phyloP scores from a whole-genome alignment of 35 echinoderm and acorn worm genomes.

The Amphiura filiformis region DNA sequence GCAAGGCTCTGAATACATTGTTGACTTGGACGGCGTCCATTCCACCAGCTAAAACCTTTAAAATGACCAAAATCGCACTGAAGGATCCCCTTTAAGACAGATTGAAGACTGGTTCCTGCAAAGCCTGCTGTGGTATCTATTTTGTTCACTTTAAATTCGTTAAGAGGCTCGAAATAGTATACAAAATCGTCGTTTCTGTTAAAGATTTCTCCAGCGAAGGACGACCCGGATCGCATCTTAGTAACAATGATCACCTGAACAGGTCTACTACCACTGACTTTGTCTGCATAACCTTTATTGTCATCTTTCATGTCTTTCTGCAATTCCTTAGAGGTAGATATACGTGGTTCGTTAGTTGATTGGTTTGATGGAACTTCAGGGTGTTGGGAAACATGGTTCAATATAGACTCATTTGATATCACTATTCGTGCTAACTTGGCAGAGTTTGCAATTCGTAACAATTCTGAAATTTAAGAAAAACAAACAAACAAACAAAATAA shows the following conservation, averaged over 20 bases:
- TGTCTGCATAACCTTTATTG: no score
- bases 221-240: slow-evolving; percentile 76
- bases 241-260: slow-evolving; percentile 52
- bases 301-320: no score
- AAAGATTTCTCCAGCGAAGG: slow-evolving; percentile 86
- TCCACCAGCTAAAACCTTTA: background rate
- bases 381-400: no score
- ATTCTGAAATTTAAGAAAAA: no score
- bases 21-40: background rate
- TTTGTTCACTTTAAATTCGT: background rate
- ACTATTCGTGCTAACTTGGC: no score
- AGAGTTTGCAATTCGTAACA: no score
- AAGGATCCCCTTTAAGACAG: slow-evolving; percentile 1
- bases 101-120: slow-evolving; percentile 11
- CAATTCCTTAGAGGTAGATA: no score
- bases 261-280: background rate
- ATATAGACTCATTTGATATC: no score
- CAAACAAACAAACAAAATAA: no score
- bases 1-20: background rate
- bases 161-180: slow-evolving; percentile 75
- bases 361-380: no score
- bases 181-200: slow-evolving; percentile 69
- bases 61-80: background rate
- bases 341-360: no score
- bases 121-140: background rate